phyloP scores from a whole-genome alignment of 2,113 vertebrate species.

The Bufo bufo region DNA sequence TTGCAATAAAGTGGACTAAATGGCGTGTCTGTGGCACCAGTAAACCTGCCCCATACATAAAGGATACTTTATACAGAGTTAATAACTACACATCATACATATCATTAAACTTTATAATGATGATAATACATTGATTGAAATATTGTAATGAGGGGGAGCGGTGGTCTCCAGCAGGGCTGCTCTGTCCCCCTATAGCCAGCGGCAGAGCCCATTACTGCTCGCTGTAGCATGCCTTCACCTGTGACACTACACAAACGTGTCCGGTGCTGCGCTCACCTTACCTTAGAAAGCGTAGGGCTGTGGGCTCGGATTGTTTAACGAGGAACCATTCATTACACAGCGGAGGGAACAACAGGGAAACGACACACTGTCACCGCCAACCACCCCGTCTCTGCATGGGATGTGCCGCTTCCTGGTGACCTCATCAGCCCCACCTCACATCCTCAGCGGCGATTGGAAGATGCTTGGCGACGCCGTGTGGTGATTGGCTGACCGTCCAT shows the following conservation, averaged over 20 bases:
- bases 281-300: constrained; percentile 15
- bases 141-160: neutral
- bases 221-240: neutral
- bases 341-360: constrained; percentile 17
- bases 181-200: neutral
- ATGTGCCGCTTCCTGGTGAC: constrained; percentile 19
- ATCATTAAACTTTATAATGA: too few relatives aligned
- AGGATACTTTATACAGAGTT: too few relatives aligned
- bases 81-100: too few relatives aligned
- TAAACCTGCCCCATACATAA: too few relatives aligned
- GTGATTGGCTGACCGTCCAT: neutral
- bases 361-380: neutral
- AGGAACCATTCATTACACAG: constrained; percentile 28
- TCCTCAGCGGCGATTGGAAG: constrained; percentile 1
- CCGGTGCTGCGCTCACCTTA: neutral
- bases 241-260: neutral
- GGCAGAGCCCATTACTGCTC: neutral
- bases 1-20: too few relatives aligned
- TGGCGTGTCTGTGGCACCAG: too few relatives aligned
- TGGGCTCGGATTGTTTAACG: neutral
- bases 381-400: neutral
- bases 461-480: neutral
- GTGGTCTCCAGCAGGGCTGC: neutral
- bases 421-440: constrained; percentile 12
- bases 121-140: neutral